Evolutionary conservation across 2,888 invertebrate species (phyloP).

Genomic region (Drosophila meridionalis): DNA sequence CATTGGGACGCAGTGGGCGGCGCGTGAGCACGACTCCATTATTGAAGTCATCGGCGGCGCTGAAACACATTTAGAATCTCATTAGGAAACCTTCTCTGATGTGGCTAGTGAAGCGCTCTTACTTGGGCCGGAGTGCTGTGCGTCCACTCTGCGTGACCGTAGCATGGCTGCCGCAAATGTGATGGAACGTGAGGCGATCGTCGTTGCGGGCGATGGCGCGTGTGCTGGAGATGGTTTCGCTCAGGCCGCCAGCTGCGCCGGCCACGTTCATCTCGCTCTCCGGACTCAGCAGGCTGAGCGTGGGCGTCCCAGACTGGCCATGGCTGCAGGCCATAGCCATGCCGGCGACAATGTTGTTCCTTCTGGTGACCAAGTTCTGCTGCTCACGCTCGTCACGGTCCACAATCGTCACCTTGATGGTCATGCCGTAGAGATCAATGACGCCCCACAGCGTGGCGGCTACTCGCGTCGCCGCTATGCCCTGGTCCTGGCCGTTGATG

Average conservation of each 20-base stretch:
- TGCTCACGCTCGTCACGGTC: slow-evolving; percentile 92
- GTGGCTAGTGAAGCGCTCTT: slow-evolving; percentile 80
- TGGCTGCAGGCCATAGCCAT: slow-evolving; percentile 50
- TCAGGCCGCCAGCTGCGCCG: slow-evolving; percentile 68
- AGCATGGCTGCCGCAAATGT: slow-evolving; percentile 96
- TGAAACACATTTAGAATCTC: slow-evolving; percentile 71
- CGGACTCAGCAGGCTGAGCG: slow-evolving; percentile 83
- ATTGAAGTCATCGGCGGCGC: slow-evolving; percentile 96
- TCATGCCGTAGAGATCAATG: slow-evolving; percentile 97
- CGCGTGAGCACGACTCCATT: slow-evolving; percentile 96
- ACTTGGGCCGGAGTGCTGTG: slow-evolving; percentile 97
- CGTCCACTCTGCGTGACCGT: slow-evolving; percentile 95
- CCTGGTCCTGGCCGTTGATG: slow-evolving; percentile 97
- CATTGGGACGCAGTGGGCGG: slow-evolving; percentile 93
- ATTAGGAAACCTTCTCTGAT: neutral
- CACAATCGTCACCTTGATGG: slow-evolving; percentile 94
- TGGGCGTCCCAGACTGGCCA: slow-evolving; percentile 74
- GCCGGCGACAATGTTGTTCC: slow-evolving; percentile 86
- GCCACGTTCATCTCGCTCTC: slow-evolving; percentile 83
- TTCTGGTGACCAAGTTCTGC: slow-evolving; percentile 90
- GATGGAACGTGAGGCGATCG: slow-evolving; percentile 94
- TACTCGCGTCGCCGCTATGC: slow-evolving; percentile 93
- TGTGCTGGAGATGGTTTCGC: slow-evolving; percentile 72
- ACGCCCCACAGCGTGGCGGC: slow-evolving; percentile 95
- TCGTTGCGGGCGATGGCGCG: slow-evolving; percentile 84